These are phyloP conservation scores for Dermatophagoides farinae DNA, from an alignment of 1,140 invertebrate species.

Conservation along the genomic window DNA sequence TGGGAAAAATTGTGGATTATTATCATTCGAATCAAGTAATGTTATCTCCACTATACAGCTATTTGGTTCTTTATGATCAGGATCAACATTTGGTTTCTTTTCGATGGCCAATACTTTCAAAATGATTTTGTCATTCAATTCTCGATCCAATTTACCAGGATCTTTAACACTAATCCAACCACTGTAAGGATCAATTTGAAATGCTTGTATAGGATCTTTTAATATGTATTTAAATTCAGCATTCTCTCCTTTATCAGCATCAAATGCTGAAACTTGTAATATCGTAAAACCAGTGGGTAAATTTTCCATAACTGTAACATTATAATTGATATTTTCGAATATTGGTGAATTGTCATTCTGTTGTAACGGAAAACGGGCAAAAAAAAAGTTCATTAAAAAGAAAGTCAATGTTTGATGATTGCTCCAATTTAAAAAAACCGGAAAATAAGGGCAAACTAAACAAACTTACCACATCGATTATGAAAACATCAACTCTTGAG, in stretches of 20 bases:
- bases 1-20: slow-evolving; percentile 59
- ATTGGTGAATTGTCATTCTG: slow-evolving; percentile 33
- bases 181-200: slow-evolving; percentile 48
- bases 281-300: slow-evolving; percentile 64
- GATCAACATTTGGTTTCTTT: slow-evolving; percentile 21
- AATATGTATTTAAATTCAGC: slow-evolving; percentile 57
- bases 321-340: slow-evolving; percentile 68
- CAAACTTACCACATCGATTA: slow-evolving; percentile 40
- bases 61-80: slow-evolving; percentile 14
- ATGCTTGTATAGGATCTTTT: slow-evolving; percentile 47
- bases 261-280: slow-evolving; percentile 38
- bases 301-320: slow-evolving; percentile 75
- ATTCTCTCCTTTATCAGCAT: slow-evolving; percentile 41
- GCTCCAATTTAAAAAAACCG: background rate
- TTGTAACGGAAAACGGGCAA: slow-evolving; percentile 30
- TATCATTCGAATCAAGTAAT: slow-evolving; percentile 62
- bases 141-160: slow-evolving; percentile 52
- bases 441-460: background rate
- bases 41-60: slow-evolving; percentile 33
- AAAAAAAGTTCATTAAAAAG: background rate
- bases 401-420: background rate
- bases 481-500: slow-evolving; percentile 49
- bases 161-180: slow-evolving; percentile 65
- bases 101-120: slow-evolving; percentile 19
- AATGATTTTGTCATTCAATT: slow-evolving; percentile 32